Percentiles rank a stretch among this genome's conserved stretches.
Conservation (phyloP, 2,888 invertebrate species). For the Crossocerus cetratus region DNA sequence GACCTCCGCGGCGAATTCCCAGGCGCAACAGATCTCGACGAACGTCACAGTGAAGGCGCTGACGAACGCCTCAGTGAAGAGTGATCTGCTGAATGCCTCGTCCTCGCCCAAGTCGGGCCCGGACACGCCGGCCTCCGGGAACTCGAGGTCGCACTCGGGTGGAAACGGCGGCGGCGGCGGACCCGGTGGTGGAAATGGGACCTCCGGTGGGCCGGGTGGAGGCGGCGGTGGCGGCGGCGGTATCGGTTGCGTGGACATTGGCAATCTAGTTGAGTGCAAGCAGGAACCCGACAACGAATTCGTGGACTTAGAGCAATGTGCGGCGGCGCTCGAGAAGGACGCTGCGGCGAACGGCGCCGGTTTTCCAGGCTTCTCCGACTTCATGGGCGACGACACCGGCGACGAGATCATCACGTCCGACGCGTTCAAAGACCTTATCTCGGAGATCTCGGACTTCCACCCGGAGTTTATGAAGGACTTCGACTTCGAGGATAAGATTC, state of each 20-base stretch:
- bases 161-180: conserved; percentile 69
- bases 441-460: conserved; percentile 89
- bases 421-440: conserved; percentile 91
- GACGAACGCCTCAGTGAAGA: conserved; percentile 83
- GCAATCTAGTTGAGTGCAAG: conserved; percentile 88
- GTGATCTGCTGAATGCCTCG: conserved; percentile 77
- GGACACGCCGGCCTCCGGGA: conserved; percentile 72
- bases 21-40: conserved; percentile 93
- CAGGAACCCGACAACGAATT: conserved; percentile 91
- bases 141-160: conserved; percentile 62
- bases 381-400: conserved; percentile 90
- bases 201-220: conserved; percentile 70
- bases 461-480: conserved; percentile 90
- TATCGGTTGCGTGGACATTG: conserved; percentile 79
- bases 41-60: conserved; percentile 93
- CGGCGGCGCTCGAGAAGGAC: conserved; percentile 91
- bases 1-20: conserved; percentile 90
- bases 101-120: conserved; percentile 79
- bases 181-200: conserved; percentile 65
- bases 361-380: conserved; percentile 88
- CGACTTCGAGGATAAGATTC: conserved; percentile 83
- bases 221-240: conserved; percentile 64
- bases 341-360: conserved; percentile 85
- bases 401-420: conserved; percentile 87
- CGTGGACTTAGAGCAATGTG: conserved; percentile 90